Evolutionary conservation across 2,888 invertebrate species (phyloP), one percentile per base, ranked within the genome.

Genomic region (Thumatha senex): DNA sequence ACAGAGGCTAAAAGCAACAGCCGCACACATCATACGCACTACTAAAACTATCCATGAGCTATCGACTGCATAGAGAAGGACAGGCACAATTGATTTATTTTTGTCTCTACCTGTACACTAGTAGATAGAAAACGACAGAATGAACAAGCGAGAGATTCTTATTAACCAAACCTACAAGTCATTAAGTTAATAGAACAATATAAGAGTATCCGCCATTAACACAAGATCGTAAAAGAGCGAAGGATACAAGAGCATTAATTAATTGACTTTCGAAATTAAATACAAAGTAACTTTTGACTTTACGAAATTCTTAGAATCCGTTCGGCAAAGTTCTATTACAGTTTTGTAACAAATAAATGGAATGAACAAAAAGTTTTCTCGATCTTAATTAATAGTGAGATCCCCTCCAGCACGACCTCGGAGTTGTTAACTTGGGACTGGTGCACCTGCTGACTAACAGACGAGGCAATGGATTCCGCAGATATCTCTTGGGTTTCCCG

Each of bases 261-360:
- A 42, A 48, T 49, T 49, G 43, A 12, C 38, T 48, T 42, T 18
- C 36, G 14, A 48, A 41, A 36, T 42, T 42, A 38, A 35, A 44
- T 34, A 43, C 42, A 49, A 29, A 34, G 44, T 45, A 38, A 49
- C 45, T 33, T 35, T 40, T 40, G 34, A 33, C 31, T 42, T 49
- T 49, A 33, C 15, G 34, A 11, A 38, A 40, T 48, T 48, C 31
- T 30, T 31, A 43, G 48, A 44, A 48, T 11, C 35, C 29, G 13
- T 18, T 45, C 35, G 12, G n/a, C n/a, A 31, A 49, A 49, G 14
- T 45, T 40, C 10, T 24, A 31, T 39, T 30, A 40, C 34, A 40
- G 15, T 45, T 29, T 44, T 33, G 36, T 48, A 39, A 13, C 24
- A 29, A 49, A 40, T 43, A 49, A 49, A 49, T 33, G 30, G 3